phyloP scores from a whole-genome alignment of 2,888 invertebrate species.

The Epinotia nisella region DNA sequence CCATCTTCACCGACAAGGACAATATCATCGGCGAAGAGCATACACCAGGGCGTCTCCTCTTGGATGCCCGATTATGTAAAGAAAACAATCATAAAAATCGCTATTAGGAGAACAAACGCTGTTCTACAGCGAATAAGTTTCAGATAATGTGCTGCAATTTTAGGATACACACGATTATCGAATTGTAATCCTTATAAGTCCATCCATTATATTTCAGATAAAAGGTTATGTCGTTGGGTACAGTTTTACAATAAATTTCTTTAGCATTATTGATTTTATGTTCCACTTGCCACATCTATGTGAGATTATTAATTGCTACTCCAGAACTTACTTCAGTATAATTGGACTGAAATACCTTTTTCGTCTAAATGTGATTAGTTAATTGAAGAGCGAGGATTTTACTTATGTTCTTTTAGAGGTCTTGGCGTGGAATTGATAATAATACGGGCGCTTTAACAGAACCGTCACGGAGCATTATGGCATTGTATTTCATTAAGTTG shows the following conservation, averaged over 20 bases:
- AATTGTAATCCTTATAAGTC: neutral
- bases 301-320: constrained; percentile 31
- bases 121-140: neutral
- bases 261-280: neutral
- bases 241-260: constrained; percentile 20
- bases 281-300: constrained; percentile 8
- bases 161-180: neutral
- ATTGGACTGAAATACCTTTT: constrained; percentile 52
- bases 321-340: constrained; percentile 49
- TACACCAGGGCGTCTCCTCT: too few relatives aligned
- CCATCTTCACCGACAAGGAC: too few relatives aligned
- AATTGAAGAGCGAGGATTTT: constrained; percentile 51
- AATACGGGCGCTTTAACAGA: constrained; percentile 59
- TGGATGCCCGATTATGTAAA: too few relatives aligned
- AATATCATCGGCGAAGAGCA: too few relatives aligned
- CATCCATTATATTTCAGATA: neutral
- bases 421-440: constrained; percentile 71
- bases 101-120: neutral
- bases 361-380: constrained; percentile 54
- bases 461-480: constrained; percentile 64
- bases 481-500: constrained; percentile 53
- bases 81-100: neutral
- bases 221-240: constrained; percentile 13
- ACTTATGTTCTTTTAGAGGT: constrained; percentile 42
- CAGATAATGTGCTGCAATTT: neutral